Conservation (phyloP, 2,888 invertebrate species). For the Chymomyza procnemis region DNA sequence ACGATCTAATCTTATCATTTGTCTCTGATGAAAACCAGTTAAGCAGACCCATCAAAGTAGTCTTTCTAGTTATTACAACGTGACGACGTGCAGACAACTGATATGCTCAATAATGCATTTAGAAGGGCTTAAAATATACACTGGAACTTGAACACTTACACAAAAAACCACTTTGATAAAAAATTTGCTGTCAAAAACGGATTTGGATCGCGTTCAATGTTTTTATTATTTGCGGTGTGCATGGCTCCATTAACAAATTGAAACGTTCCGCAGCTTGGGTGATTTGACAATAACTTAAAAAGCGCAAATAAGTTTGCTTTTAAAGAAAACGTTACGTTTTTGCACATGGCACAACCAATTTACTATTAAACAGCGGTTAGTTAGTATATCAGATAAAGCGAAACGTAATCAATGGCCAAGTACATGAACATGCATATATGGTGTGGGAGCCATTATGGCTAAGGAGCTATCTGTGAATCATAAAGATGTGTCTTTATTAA, state of each 20-base stretch:
- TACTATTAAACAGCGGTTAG: background rate
- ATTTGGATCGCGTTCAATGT: slow-evolving; percentile 79
- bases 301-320: slow-evolving; percentile 23
- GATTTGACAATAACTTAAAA: background rate
- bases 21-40: background rate
- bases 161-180: slow-evolving; percentile 83
- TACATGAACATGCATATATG: background rate
- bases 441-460: background rate
- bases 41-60: background rate
- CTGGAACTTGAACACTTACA: slow-evolving; percentile 80
- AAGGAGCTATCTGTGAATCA: background rate
- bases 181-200: slow-evolving; percentile 83
- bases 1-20: slow-evolving; percentile 10
- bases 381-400: background rate
- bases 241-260: slow-evolving; percentile 20
- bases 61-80: slow-evolving; percentile 14
- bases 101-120: slow-evolving; percentile 16
- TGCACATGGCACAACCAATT: background rate
- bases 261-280: background rate
- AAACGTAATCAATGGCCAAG: slow-evolving; percentile 25
- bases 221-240: slow-evolving; percentile 57
- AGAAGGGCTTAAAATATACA: background rate
- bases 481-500: too few relatives aligned
- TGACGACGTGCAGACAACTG: slow-evolving; percentile 12
- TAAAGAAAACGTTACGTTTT: slow-evolving; percentile 19